Evolutionary conservation across 64 coral and sea anemone species (phyloP), one percentile per base, ranked within the genome.

Genomic region (Montipora capricornis): DNA sequence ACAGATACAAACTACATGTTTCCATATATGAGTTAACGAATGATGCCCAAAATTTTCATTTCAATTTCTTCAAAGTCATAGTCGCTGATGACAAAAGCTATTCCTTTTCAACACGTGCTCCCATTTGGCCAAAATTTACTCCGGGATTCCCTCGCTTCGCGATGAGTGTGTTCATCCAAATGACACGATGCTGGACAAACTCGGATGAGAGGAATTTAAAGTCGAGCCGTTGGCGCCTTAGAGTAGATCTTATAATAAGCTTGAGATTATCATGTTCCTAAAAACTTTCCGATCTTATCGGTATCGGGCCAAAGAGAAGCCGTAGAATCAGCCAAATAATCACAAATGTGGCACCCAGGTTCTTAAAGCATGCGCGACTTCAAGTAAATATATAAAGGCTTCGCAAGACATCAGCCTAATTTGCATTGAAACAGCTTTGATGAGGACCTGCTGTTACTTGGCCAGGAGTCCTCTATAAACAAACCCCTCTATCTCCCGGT

Each of bases 1-100:
- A 86, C 82, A 86, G 82, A 86, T 45, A 49, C 82, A 86, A 86
- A 68, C 68, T 68, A 86, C 82, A 86, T 86, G 60, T 86, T 86
- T 62, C 82, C 82, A 86, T 86, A 86, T 49, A 86, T 86, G 4
- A 58, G 26, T 10, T 5, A 55, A 55, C 10, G 61, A 37, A 66
- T 68, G 17, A 4, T 48, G 67, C 11, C 37, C 82, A 26, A 66
- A 49, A 5, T 14, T 47, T 86, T 86, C 82, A 86, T 86, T 19
- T 46, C 62, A 71, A 20, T 86, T 70, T 86, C 82, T 86, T 16
- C 82, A 73, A 71, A 86, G 82, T 73, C 82, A 73, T 86, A 68
- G 46, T 86, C 19, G 61, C 49, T 46, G 8, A 44, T 71, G 46
- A 50, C 64, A 17, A 86, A 86, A 86, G 66, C 82, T 4, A 86